phyloP scores from a whole-genome alignment of 2,888 invertebrate genomes.

The Clistopyga incitator region DNA sequence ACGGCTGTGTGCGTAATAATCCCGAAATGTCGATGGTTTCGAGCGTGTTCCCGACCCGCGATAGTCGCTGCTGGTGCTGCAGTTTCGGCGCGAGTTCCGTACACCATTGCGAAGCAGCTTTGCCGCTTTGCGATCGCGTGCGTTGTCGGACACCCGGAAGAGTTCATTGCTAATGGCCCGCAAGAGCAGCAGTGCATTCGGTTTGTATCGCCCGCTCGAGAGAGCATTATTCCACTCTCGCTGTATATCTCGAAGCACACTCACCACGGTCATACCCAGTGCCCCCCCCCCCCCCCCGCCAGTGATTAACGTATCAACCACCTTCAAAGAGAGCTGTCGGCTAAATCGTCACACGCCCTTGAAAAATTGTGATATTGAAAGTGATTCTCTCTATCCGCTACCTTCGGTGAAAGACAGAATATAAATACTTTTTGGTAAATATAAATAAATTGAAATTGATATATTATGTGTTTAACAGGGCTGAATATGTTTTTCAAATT shows the following conservation, averaged over 20 bases:
- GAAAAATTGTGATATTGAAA: neutral
- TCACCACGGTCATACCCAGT: neutral
- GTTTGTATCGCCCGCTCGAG: conserved; percentile 56
- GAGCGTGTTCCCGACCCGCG: neutral
- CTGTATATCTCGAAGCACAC: neutral
- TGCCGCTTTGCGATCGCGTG: conserved; percentile 56
- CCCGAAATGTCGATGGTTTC: conserved; percentile 66
- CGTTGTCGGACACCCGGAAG: conserved; percentile 64
- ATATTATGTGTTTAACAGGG: too few relatives aligned
- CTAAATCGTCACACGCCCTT: neutral
- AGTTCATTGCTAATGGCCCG: conserved; percentile 70
- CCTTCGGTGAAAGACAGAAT: too few relatives aligned
- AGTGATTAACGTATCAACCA: conserved; percentile 6
- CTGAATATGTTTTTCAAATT: too few relatives aligned
- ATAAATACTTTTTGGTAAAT: too few relatives aligned
- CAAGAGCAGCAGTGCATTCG: conserved; percentile 48
- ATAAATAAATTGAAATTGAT: too few relatives aligned
- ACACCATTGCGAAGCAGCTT: neutral
- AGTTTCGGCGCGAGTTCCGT: neutral
- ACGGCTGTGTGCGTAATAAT: conserved; percentile 54
- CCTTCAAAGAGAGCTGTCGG: neutral
- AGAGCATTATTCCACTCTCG: conserved; percentile 18
- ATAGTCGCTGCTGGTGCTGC: neutral
- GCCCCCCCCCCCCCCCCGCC: too few relatives aligned
- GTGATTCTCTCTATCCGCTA: neutral